Evolutionary conservation across 2,113 vertebrate genomes (phyloP).

Genomic region (Rhinoptilus africanus): DNA sequence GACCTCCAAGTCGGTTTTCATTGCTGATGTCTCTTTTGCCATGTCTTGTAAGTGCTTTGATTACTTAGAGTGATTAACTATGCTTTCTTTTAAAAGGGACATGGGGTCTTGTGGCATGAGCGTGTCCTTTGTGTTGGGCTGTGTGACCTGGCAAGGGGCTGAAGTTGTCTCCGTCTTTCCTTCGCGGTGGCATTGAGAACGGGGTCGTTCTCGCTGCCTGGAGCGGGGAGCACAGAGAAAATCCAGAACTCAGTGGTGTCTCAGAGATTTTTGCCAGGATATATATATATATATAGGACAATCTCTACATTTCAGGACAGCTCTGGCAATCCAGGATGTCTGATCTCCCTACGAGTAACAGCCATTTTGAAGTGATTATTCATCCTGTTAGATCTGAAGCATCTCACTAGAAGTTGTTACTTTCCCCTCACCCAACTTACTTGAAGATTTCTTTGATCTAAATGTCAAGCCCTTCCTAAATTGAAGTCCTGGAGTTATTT

Average conservation of each 20-base stretch:
- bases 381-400: background rate
- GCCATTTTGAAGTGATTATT: background rate
- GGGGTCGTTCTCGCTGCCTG: background rate
- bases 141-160: background rate
- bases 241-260: background rate
- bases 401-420: background rate
- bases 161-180: background rate
- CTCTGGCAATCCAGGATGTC: background rate
- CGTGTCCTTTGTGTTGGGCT: accelerated
- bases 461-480: background rate
- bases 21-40: background rate
- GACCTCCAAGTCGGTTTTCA: background rate
- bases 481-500: background rate
- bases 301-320: background rate
- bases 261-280: background rate
- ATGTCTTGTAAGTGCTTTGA: background rate
- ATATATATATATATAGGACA: background rate
- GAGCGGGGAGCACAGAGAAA: background rate
- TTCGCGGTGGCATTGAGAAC: accelerated
- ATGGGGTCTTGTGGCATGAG: background rate
- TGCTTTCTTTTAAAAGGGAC: background rate
- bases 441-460: background rate
- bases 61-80: background rate
- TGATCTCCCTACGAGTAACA: background rate
- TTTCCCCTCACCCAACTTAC: background rate